These are phyloP conservation scores for Cerastoderma edule DNA, from an alignment of 2,888 invertebrate species.

Conservation along the genomic window DNA sequence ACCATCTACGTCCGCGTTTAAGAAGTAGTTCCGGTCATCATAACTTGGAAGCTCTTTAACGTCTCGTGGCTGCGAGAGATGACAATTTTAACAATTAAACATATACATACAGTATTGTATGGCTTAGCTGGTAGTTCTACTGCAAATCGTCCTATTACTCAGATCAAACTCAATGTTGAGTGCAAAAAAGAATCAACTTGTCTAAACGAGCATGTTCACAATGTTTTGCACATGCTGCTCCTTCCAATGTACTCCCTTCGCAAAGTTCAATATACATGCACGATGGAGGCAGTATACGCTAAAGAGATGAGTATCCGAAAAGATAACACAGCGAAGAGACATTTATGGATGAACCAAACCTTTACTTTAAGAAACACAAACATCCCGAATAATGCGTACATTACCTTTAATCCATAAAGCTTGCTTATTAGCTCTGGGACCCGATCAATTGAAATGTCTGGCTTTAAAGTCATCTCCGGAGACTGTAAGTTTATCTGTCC, in stretches of 20 bases:
- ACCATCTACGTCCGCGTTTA: constrained; percentile 85
- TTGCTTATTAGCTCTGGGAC: constrained; percentile 29
- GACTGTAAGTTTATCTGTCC: constrained; percentile 31
- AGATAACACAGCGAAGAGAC: too few relatives aligned
- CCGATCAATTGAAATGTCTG: constrained; percentile 31
- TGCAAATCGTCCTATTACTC: not conserved
- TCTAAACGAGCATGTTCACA: too few relatives aligned
- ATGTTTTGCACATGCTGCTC: too few relatives aligned
- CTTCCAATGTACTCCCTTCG: too few relatives aligned
- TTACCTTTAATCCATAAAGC: constrained; percentile 48
- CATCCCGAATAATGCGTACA: too few relatives aligned
- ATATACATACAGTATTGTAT: not conserved
- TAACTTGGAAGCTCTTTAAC: constrained; percentile 89
- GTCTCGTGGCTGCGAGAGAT: constrained; percentile 20
- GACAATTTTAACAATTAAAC: not conserved
- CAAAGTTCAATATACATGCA: too few relatives aligned
- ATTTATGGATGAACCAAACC: too few relatives aligned
- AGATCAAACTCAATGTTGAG: too few relatives aligned
- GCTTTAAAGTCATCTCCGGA: constrained; percentile 43
- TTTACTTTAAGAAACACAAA: too few relatives aligned
- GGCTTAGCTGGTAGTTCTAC: not conserved
- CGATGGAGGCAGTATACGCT: too few relatives aligned
- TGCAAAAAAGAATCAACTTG: too few relatives aligned
- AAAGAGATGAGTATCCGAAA: too few relatives aligned
- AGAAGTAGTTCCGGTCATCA: constrained; percentile 91